Evolutionary conservation across 2,113 vertebrate species (phyloP).

Genomic region (Lepus europaeus): DNA sequence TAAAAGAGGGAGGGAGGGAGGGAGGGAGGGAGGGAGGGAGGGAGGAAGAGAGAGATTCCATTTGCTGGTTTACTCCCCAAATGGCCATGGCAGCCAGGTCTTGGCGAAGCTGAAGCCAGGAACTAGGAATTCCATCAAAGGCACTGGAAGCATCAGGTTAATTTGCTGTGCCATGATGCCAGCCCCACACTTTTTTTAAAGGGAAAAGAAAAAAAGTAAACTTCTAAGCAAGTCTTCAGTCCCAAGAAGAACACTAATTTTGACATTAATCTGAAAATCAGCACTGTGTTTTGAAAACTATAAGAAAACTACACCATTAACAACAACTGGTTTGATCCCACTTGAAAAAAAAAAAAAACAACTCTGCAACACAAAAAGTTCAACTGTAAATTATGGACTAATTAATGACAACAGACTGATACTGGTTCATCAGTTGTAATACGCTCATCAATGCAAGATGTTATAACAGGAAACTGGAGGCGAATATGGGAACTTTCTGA

Average conservation of each 20-base stretch:
- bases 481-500: background rate
- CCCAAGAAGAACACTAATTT: slow-evolving; percentile 5
- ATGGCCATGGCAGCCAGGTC: too few relatives aligned
- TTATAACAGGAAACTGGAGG: background rate
- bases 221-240: background rate
- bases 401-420: background rate
- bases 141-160: too few relatives aligned
- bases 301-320: background rate
- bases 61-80: too few relatives aligned
- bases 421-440: background rate
- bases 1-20: too few relatives aligned
- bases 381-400: background rate
- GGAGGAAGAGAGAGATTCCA: too few relatives aligned
- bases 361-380: background rate
- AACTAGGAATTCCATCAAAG: too few relatives aligned
- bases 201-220: slow-evolving; percentile 83
- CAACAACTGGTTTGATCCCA: background rate
- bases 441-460: slow-evolving; percentile 15
- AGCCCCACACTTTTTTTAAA: background rate
- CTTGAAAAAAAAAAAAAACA: slow-evolving; percentile 9
- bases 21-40: too few relatives aligned
- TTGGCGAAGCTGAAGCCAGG: too few relatives aligned
- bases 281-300: slow-evolving; percentile 15
- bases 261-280: slow-evolving; percentile 47
- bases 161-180: too few relatives aligned